phyloP scores from a whole-genome alignment of 2,888 invertebrate species.

The Cheilosia vernalis region DNA sequence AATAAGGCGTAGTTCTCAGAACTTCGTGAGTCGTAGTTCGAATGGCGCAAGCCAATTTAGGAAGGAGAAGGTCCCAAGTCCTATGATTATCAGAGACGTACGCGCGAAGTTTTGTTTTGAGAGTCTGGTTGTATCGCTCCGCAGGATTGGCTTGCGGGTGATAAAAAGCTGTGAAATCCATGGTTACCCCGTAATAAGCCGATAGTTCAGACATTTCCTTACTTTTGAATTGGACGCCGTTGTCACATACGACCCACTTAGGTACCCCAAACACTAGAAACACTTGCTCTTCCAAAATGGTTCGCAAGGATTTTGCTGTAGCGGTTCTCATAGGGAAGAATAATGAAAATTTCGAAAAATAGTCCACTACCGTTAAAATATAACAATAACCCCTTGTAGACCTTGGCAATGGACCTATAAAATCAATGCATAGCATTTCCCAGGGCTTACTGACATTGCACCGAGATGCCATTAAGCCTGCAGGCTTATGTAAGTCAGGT shows the following conservation, averaged over 20 bases:
- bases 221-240: slow-evolving; percentile 22
- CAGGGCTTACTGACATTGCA: slow-evolving; percentile 24
- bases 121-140: slow-evolving; percentile 7
- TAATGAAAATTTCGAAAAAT: slow-evolving; percentile 54
- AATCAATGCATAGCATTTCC: slow-evolving; percentile 43
- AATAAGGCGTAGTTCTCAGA: slow-evolving; percentile 12
- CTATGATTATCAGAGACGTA: slow-evolving; percentile 33
- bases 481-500: slow-evolving; percentile 10
- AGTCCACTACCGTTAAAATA: slow-evolving; percentile 38
- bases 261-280: not conserved
- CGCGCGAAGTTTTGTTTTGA: slow-evolving; percentile 16
- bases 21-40: slow-evolving; percentile 34
- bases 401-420: slow-evolving; percentile 45
- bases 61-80: slow-evolving; percentile 21
- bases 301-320: slow-evolving; percentile 22
- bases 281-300: slow-evolving; percentile 18
- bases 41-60: slow-evolving; percentile 31
- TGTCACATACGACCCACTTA: slow-evolving; percentile 23
- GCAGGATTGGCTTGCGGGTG: slow-evolving; percentile 42
- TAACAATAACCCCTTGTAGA: slow-evolving; percentile 30
- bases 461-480: slow-evolving; percentile 8
- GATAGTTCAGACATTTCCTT: not conserved
- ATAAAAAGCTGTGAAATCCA: slow-evolving; percentile 22
- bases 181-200: not conserved
- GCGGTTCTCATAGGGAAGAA: slow-evolving; percentile 45